Base-by-base conservation (phyloP, 2,888 invertebrate species). In the Zhengitettix transpicula region DNA sequence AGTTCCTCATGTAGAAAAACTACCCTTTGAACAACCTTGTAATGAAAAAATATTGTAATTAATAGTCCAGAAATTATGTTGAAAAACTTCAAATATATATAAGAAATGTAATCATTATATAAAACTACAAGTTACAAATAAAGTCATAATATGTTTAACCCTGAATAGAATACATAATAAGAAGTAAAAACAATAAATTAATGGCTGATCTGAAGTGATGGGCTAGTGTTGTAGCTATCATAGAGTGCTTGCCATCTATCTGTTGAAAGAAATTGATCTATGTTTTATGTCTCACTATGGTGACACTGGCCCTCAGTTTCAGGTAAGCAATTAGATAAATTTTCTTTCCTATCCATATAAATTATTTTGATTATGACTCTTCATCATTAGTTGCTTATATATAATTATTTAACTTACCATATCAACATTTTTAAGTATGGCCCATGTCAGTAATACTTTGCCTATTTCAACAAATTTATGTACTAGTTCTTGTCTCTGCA, bases 1-100 rank as follows among this genome's bases (percentile, higher is more conserved):
- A 99, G 78, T 73, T 99, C 99, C 69, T 99, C 99, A 72, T 99
- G 98, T 9, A 99, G 79, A 71, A 99, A 99, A 3, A 97, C 95
- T 7, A 99, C 97, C 65, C 98, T 81, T 76, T 97, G 98, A 10
- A 97, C 95, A 11, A 97, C 84, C 87, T 90, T 71, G 60, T 68
- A 70, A 61, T 59, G 60, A 53, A 42, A 60, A 60, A 62, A 60
- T 58, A 62, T 61, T 52, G 54, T 47, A 16, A 56, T 14, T 40
- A 64, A 41, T 40, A 42, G 44, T 44, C 12, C 16, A 52, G 10
- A 42, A 58, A 64, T 61, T n/a, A 17, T 52, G 40, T 15, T 16
- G 14, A 15, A 52, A 7, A 2, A 28, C 28, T 7, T 28, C 28
- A 28, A 28, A 28, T 2, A 28, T 28, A 28, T 55, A 14, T 10